Base-by-base conservation (phyloP, 1,140 invertebrate genomes). In the Cyphomyrmex costatus region DNA sequence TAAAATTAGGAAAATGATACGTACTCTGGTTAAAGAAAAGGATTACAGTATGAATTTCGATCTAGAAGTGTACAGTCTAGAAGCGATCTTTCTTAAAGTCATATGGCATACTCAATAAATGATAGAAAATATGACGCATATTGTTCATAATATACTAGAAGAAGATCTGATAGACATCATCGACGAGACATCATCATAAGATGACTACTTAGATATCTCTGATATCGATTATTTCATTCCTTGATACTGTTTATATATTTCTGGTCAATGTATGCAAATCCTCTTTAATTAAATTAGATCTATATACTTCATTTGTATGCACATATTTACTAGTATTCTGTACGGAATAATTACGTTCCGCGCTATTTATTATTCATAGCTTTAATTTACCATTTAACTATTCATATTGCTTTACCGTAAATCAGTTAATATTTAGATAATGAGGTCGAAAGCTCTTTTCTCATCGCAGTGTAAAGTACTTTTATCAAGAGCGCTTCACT, bases 301-400 rank as follows among this genome's bases (percentile, higher is more conserved):
- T 70, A 12, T 36, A 12, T 24, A 27, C 14, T 53, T 65, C 56
- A 53, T 63, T 30, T n/a, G 27, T 30, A 30, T 51, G 42, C 36
- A 2, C 60, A 36, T 27, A 27, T 51, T 21, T 14, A n/a, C 10
- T 6, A 0, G 30, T 14, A 70, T 53, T 27, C 46, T 7, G 46
- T 68, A 53, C 70, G 16, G 7, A 16, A 66, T 66, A 53, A 80
- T 70, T 70, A 53, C 16, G 16, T 80, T 68, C 27, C 33, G n/a
- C 61, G 63, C 63, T 56, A 8, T 71, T 68, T 56, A 71, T 71
- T 70, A 70, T 70, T 80, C 21, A 80, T 80, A 53, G 49, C 65
- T 80, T 56, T 56, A 80, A 78, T 65, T 65, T 65, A 66, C 12
- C 24, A 33, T 65, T 78, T 78, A 65, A 65, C 27, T 65, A 65